Conservation (phyloP, 1,140 invertebrate genomes). For the Zaprionus africanus region DNA sequence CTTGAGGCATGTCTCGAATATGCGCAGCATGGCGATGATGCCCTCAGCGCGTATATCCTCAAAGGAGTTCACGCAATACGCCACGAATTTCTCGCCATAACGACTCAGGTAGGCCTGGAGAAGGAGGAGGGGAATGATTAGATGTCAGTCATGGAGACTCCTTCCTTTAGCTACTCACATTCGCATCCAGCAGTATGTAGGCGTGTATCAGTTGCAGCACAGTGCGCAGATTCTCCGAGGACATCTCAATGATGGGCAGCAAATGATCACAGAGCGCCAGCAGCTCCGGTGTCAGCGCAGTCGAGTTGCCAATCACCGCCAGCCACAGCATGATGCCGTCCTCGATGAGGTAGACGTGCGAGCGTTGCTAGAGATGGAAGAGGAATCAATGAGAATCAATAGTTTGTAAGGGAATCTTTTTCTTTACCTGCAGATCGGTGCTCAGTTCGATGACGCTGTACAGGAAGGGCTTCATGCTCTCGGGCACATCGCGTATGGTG, state of each 20-base stretch:
- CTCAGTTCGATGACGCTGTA: conserved; percentile 91
- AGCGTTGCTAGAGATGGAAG: conserved; percentile 88
- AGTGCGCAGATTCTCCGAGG: conserved; percentile 91
- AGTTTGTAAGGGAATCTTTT: neutral
- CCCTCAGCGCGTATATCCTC: conserved; percentile 92
- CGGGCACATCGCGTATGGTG: conserved; percentile 87
- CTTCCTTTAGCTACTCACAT: conserved; percentile 72
- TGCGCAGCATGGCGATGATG: conserved; percentile 89
- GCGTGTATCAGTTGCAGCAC: conserved; percentile 92
- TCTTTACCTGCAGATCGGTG: conserved; percentile 88
- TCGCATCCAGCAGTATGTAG: conserved; percentile 92
- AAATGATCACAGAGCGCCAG: conserved; percentile 92
- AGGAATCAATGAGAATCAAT: neutral
- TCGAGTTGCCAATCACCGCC: conserved; percentile 91
- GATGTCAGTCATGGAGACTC: conserved; percentile 87
- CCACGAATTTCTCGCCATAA: conserved; percentile 88
- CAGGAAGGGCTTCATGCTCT: conserved; percentile 88
- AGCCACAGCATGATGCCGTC: conserved; percentile 96
- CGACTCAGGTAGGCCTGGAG: conserved; percentile 89
- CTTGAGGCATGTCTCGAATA: conserved; percentile 90
- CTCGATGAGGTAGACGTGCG: conserved; percentile 95
- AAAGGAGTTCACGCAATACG: conserved; percentile 88
- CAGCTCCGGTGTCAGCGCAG: conserved; percentile 87
- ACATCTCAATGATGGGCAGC: conserved; percentile 90
- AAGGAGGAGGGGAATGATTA: conserved; percentile 73